Percentiles rank a stretch among this genome's conserved stretches.
These are phyloP conservation scores for Urocitellus parryii DNA, from an alignment of 2,113 vertebrate species.

Conservation along the genomic window DNA sequence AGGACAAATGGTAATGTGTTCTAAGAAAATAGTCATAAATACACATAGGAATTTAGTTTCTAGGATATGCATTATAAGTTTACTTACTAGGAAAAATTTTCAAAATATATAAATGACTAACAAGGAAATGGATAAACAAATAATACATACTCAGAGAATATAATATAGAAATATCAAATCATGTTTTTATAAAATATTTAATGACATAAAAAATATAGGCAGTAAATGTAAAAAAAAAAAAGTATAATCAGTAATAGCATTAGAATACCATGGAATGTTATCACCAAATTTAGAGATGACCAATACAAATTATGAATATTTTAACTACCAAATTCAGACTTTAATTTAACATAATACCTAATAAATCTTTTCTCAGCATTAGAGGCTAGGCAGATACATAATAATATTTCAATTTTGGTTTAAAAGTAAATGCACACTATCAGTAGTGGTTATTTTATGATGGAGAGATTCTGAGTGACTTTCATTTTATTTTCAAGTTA, in stretches of 20 bases:
- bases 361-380: conserved; percentile 45
- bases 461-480: conserved; percentile 15
- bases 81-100: conserved; percentile 11
- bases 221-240: conserved; percentile 40
- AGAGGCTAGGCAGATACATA: conserved; percentile 1
- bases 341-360: conserved; percentile 33
- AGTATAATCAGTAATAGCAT: conserved; percentile 16
- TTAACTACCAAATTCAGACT: conserved; percentile 37
- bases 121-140: conserved; percentile 47
- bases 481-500: conserved; percentile 40
- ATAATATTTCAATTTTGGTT: conserved; percentile 60
- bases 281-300: conserved; percentile 34
- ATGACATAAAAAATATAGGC: conserved; percentile 33
- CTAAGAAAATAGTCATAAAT: conserved; percentile 53
- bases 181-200: conserved; percentile 62
- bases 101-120: conserved; percentile 17
- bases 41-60: conserved; percentile 22
- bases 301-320: conserved; percentile 30
- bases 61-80: conserved; percentile 24
- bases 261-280: conserved; percentile 48
- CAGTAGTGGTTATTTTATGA: not conserved
- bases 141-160: not conserved
- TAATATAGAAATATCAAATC: conserved; percentile 36
- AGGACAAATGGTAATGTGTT: not conserved
- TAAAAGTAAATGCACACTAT: not conserved